These are phyloP conservation scores for Cosmia pyralina DNA, from an alignment of 2,888 invertebrate genomes.

Conservation along the genomic window DNA sequence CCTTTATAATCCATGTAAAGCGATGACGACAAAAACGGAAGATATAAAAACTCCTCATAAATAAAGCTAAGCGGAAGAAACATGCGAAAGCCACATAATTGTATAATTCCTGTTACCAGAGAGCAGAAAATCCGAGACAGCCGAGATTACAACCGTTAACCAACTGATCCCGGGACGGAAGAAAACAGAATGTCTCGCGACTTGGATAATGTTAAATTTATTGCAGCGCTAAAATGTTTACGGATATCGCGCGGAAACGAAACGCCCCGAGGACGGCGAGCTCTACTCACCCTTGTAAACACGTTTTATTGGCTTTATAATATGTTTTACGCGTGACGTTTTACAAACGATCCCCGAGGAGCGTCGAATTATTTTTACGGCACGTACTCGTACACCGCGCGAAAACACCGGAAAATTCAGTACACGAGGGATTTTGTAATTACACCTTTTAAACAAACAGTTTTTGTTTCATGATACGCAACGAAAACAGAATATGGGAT, in stretches of 20 bases:
- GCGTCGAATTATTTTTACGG: constrained; percentile 89
- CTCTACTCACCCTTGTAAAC: constrained; percentile 90
- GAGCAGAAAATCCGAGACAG: constrained; percentile 84
- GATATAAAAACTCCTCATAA: constrained; percentile 64
- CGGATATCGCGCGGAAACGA: constrained; percentile 87
- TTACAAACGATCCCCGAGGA: constrained; percentile 90
- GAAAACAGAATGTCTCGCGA: constrained; percentile 89
- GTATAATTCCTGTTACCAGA: constrained; percentile 84
- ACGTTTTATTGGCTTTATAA: constrained; percentile 91
- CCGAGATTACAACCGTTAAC: constrained; percentile 89
- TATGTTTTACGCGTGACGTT: constrained; percentile 91
- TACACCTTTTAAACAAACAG: constrained; percentile 85
- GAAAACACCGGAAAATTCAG: constrained; percentile 85
- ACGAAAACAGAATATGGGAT: constrained; percentile 73
- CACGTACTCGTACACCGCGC: constrained; percentile 85
- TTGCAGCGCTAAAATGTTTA: constrained; percentile 90
- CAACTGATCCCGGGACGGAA: constrained; percentile 88
- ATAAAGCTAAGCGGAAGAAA: constrained; percentile 76
- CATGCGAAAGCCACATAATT: constrained; percentile 82
- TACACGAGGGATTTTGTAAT: constrained; percentile 87
- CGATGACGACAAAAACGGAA: constrained; percentile 38
- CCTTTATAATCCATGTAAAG: constrained; percentile 38
- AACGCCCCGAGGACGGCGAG: constrained; percentile 82
- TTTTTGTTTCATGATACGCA: constrained; percentile 79
- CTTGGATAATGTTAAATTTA: constrained; percentile 90